phyloP scores from a whole-genome alignment of 2,113 vertebrate genomes.

The Platichthys stellatus region DNA sequence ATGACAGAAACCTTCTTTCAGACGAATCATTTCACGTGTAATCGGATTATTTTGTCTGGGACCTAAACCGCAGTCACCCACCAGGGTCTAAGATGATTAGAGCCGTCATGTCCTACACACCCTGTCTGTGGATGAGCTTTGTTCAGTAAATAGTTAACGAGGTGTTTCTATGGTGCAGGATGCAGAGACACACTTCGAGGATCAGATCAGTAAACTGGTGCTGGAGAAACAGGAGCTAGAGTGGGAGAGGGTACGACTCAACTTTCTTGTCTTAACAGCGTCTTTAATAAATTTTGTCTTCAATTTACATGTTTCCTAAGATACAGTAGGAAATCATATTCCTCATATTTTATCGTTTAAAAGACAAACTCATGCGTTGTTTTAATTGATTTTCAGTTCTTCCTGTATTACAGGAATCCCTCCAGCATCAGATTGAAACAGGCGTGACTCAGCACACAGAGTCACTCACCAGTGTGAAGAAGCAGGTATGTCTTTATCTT shows the following conservation, averaged over 20 bases:
- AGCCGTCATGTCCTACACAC: background rate
- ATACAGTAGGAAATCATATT: no score
- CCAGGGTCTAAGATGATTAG: no score
- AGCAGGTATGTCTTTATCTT: constrained; percentile 84
- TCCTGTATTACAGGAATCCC: constrained; percentile 53
- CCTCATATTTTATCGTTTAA: no score
- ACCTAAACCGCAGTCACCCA: no score
- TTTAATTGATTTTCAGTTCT: background rate
- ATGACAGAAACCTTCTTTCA: no score
- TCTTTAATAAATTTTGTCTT: constrained; percentile 1
- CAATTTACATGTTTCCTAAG: no score
- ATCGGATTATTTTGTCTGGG: no score
- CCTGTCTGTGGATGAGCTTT: background rate
- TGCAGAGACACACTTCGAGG: constrained; percentile 87
- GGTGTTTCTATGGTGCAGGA: constrained; percentile 77
- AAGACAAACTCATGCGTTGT: background rate
- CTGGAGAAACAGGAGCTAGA: constrained; percentile 93
- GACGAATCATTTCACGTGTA: no score
- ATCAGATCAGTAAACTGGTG: constrained; percentile 89
- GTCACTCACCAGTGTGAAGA: constrained; percentile 83
- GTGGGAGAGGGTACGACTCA: constrained; percentile 88
- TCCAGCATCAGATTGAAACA: constrained; percentile 76
- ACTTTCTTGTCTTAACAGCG: background rate
- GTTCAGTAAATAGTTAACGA: background rate
- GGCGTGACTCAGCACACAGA: constrained; percentile 85